Evolutionary conservation across 2,888 invertebrate genomes (phyloP).

Genomic region (Carabus problematicus): DNA sequence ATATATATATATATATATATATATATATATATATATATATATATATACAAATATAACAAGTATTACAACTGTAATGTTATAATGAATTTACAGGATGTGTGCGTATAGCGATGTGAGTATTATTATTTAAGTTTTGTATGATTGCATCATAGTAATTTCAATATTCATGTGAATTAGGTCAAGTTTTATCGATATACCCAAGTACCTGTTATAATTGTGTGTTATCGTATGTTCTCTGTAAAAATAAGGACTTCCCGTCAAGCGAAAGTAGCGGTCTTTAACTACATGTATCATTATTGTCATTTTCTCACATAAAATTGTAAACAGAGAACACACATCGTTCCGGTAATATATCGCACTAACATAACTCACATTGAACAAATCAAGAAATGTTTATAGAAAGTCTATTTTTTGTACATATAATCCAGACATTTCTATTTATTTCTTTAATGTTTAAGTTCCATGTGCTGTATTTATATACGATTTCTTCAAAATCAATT

Average conservation of each 20-base stretch:
- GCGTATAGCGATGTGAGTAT: too few species aligned
- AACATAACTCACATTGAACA: too few species aligned
- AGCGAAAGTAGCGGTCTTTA: constrained; percentile 11
- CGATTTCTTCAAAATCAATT: too few species aligned
- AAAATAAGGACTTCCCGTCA: constrained; percentile 13
- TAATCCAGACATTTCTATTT: background rate
- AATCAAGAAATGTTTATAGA: background rate
- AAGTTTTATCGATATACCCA: constrained; percentile 6
- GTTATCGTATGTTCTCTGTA: constrained; percentile 8
- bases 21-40: too few species aligned
- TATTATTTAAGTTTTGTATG: too few species aligned
- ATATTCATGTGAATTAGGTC: constrained; percentile 16
- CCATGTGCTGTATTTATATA: too few species aligned
- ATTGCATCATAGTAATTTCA: too few species aligned
- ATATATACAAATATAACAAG: too few species aligned
- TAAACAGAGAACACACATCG: background rate
- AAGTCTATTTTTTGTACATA: too few species aligned
- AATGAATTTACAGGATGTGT: too few species aligned
- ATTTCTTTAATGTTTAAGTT: background rate
- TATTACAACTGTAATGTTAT: too few species aligned
- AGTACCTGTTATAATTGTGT: constrained; percentile 8
- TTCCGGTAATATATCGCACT: background rate
- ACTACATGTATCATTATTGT: constrained; percentile 12
- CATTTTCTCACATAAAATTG: constrained; percentile 15
- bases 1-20: too few species aligned